Evolutionary conservation across 2,888 invertebrate species (phyloP), one percentile per base, ranked within the genome.

Genomic region (Terebella lapidaria): DNA sequence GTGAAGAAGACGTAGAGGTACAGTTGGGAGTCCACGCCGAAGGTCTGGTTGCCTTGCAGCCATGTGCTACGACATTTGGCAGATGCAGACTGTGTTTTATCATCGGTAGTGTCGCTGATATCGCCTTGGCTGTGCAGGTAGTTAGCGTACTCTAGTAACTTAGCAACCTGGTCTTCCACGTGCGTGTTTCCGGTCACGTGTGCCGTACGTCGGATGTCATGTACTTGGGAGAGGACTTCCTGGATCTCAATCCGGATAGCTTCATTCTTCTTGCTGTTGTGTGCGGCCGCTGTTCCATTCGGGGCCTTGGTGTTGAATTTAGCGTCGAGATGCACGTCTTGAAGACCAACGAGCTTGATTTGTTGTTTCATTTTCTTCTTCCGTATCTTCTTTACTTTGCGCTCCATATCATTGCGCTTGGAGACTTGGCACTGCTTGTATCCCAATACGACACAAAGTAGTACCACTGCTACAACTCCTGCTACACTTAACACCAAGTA

Each of bases 1-100:
- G 30, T 20, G 55, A 55, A 35, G 30, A 55, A 30, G 4, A 55
- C 55, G 55, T 55, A 55, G 4, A 55, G 55, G 24, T 30, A 55
- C 30, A 35, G 4, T 4, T 22, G 55, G 15, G 3, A 10, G 3
- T 15, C 5, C 20, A 35, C 22, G 30, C 5, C 24, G 35, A 55
- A 55, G 10, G 30, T 30, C 35, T 55, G 55, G 20, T 5, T 4
- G 18, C 5, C 24, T 35, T 30, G 29, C 20, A 55, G 24, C 55
- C 55, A 55, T 22, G 10, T 49, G 18, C 5, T 5, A 5, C 5
- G 18, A 18, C 18, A 15, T 15, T n/a, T 49, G 49, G 5, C 24
- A 24, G 15, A 5, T 22, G 49, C 18, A 10, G 49, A 49, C 15
- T 49, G 10, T 10, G 42, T 35, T 10, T 35, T n/a, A n/a, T 35